Conservation (phyloP, 2,888 invertebrate species). For the Drosophila longiperda region DNA sequence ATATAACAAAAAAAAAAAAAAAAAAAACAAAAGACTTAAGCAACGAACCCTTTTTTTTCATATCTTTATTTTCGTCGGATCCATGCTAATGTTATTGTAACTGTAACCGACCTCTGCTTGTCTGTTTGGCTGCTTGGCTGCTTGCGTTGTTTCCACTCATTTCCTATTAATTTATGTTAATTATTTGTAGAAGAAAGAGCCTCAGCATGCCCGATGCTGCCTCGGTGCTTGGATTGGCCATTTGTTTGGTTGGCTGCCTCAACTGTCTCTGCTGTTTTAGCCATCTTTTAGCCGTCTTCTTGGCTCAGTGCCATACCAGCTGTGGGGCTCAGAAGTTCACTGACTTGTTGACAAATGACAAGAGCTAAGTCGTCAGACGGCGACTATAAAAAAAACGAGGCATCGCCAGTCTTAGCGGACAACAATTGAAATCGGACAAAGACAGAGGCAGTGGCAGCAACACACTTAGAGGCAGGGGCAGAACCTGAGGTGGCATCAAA, state of each 20-base stretch:
- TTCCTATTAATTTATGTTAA: constrained; percentile 77
- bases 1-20: constrained; percentile 49
- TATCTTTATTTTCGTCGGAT: constrained; percentile 41
- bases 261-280: constrained; percentile 12
- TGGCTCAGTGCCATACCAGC: constrained; percentile 36
- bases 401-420: constrained; percentile 14
- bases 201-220: constrained; percentile 42
- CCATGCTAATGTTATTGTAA: constrained; percentile 56
- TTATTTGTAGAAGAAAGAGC: constrained; percentile 73
- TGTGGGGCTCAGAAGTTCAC: constrained; percentile 62
- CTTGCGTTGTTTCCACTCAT: constrained; percentile 63
- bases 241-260: constrained; percentile 39
- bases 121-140: constrained; percentile 5
- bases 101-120: constrained; percentile 50
- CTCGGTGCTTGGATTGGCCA: constrained; percentile 41
- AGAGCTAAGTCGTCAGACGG: constrained; percentile 60
- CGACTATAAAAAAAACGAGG: constrained; percentile 42
- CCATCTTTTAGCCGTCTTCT: constrained; percentile 14
- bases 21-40: constrained; percentile 68
- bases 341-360: constrained; percentile 79
- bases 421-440: constrained; percentile 23
- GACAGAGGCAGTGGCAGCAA: neutral
- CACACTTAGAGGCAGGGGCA: constrained; percentile 9
- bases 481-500: constrained; percentile 37
- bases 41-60: constrained; percentile 45